phyloP scores from a whole-genome alignment of 1,140 invertebrate genomes.

The Magallana ariakensis region DNA sequence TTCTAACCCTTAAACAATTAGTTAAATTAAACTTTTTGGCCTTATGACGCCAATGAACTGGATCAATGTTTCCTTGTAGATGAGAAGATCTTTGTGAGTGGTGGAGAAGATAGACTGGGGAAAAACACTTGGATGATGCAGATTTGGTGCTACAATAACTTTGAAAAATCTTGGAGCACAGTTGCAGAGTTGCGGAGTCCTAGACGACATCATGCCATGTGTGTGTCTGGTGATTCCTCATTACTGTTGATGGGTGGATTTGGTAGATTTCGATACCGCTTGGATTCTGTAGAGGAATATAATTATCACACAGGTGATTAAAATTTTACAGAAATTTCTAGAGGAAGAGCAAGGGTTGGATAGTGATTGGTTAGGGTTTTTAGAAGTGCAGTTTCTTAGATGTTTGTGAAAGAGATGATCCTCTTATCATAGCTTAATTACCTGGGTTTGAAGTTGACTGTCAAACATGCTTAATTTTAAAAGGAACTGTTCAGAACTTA shows the following conservation, averaged over 20 bases:
- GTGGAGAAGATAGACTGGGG: constrained; percentile 21
- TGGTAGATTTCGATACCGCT: not conserved
- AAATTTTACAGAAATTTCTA: too few relatives aligned
- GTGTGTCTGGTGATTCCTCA: not conserved
- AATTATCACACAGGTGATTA: not conserved
- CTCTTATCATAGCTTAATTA: too few relatives aligned
- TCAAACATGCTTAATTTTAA: too few relatives aligned
- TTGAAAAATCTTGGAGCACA: constrained; percentile 1
- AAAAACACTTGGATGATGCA: constrained; percentile 17
- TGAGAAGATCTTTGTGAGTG: constrained; percentile 28
- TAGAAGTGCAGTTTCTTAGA: too few relatives aligned
- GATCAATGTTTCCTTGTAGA: not conserved
- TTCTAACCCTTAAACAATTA: too few relatives aligned
- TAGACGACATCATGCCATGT: constrained; percentile 23
- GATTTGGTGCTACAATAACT: constrained; percentile 3
- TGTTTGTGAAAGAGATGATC: too few relatives aligned
- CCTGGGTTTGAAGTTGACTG: too few relatives aligned
- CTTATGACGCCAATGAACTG: too few relatives aligned
- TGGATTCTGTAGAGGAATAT: not conserved
- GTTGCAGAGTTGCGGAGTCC: not conserved
- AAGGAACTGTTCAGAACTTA: too few relatives aligned
- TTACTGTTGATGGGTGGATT: constrained; percentile 21
- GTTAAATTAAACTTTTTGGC: too few relatives aligned
- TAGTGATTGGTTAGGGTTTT: too few relatives aligned
- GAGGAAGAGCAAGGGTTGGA: too few relatives aligned